Base-by-base conservation (phyloP, 2,797 vertebrate genomes). In the Anguilla megastoma region DNA sequence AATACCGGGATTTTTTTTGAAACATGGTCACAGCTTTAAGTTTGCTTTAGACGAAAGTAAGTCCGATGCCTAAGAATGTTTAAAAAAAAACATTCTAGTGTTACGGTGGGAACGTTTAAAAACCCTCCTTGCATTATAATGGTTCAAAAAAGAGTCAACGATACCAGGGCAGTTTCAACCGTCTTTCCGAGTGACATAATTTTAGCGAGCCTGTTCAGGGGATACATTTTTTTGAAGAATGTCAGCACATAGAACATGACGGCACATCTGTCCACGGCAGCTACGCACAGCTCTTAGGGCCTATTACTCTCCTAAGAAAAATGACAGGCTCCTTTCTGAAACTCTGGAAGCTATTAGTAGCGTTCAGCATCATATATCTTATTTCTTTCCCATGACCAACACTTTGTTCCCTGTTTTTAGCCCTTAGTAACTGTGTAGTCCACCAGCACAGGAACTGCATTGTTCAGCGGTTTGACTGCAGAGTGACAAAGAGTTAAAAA, bases 251-350 rank as follows among this genome's bases (percentile, higher is more conserved):
- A 76, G 87, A 74, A 27, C 54, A 74, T 76, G 76, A 90, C 71
- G 88, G 82, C 60, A 27, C 63, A 90, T 86, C 36, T 84, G 89
- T 60, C 92, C 90, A 74, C 89, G 88, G 86, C 74, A 74, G 86
- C 86, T 89, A 56, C 66, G 88, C 86, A 48, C 48, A 50, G 63
- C 9, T 58, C 14, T 69, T 45, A 8, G 54, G 86, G 86, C 48
- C 87, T 89, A 60, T 87, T 89, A 88, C 84, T 89, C 87, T 91
- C 85, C 87, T 88, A 88, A 60, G 54, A 76, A 80, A 86, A 87
- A 41, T 76, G 74, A 41, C 74, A 76, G 33, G 54, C 27, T 58
- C 69, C 48, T 33, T 60, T 88, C 79, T 88, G 86, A 85, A 60
- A 52, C 90, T 89, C 87, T 86, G 74, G 82, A 87, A 74, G 52